phyloP scores from a whole-genome alignment of 2,888 invertebrate species.

The Flexamia atlantica region DNA sequence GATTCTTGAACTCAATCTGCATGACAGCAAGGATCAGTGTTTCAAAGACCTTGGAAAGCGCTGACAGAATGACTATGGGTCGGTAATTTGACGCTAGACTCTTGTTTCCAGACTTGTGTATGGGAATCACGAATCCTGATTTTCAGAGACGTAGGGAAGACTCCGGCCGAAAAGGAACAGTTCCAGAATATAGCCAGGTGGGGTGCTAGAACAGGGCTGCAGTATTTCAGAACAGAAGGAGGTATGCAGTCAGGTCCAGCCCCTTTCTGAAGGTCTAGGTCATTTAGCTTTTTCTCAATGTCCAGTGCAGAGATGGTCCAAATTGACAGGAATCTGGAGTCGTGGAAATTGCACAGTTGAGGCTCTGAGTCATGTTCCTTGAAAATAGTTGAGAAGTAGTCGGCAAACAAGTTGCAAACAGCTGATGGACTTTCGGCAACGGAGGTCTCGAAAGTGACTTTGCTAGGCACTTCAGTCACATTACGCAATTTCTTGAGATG shows the following conservation, averaged over 20 bases:
- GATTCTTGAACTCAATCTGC: neutral
- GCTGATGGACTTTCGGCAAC: neutral
- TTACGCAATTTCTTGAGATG: neutral
- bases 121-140: neutral
- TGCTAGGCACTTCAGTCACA: neutral
- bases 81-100: neutral
- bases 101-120: neutral
- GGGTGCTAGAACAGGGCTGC: too few relatives aligned
- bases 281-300: neutral
- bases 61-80: conserved; percentile 15
- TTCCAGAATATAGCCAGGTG: neutral
- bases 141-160: neutral
- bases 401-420: neutral
- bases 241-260: too few relatives aligned
- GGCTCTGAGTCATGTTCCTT: too few relatives aligned
- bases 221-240: too few relatives aligned
- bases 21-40: neutral
- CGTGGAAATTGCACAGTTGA: neutral
- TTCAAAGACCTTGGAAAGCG: conserved; percentile 1
- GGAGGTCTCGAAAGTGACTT: neutral
- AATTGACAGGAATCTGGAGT: neutral
- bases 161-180: neutral
- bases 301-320: neutral
- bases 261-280: too few relatives aligned
- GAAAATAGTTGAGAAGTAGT: neutral